A percentile compares a stretch with the other conserved stretches of the same genome.
phyloP scores from a whole-genome alignment of 2,797 vertebrate genomes.

The Euphonia xanthogaster region DNA sequence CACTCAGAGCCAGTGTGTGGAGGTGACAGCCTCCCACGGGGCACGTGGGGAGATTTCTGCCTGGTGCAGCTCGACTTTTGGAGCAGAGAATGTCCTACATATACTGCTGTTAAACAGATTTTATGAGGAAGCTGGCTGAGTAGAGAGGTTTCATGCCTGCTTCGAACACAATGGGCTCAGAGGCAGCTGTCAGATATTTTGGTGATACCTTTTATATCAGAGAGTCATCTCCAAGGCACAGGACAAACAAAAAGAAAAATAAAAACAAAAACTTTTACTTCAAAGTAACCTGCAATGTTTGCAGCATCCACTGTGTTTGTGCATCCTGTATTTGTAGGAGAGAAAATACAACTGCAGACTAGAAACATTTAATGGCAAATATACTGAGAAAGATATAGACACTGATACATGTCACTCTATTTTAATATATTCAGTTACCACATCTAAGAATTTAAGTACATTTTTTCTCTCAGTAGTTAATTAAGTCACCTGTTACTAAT shows the following conservation, averaged over 20 bases:
- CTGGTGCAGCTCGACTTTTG: background rate
- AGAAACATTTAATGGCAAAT: background rate
- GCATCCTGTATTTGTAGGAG: background rate
- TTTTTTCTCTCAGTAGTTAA: background rate
- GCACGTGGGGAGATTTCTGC: rapidly evolving
- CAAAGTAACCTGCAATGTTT: background rate
- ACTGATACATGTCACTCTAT: background rate
- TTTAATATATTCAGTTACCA: background rate
- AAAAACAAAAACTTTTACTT: background rate
- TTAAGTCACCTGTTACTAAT: background rate
- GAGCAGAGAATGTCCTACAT: rapidly evolving
- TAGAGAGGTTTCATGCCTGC: background rate
- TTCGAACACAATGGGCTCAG: background rate
- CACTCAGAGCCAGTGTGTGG: background rate
- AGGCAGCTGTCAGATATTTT: background rate
- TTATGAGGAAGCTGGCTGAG: background rate
- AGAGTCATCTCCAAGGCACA: background rate
- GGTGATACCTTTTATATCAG: background rate
- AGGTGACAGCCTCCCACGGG: background rate
- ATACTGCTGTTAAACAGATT: background rate
- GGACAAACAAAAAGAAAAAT: background rate
- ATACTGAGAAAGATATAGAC: background rate
- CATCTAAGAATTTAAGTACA: background rate
- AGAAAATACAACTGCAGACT: background rate
- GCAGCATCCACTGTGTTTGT: background rate